Base-by-base conservation (phyloP, 2,888 invertebrate genomes). In the Saturnia japonica region DNA sequence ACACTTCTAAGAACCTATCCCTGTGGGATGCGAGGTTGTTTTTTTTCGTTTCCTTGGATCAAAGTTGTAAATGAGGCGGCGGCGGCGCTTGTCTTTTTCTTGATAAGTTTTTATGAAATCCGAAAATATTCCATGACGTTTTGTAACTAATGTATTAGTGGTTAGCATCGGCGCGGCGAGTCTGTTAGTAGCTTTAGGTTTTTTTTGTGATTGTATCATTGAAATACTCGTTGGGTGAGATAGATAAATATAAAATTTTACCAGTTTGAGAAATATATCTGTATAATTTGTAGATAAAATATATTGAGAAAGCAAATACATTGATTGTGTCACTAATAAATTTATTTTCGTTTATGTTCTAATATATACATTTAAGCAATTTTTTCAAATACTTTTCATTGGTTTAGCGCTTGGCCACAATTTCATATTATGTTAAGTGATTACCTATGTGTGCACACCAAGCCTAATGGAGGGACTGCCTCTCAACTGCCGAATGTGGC, bases 1-100 rank as follows among this genome's bases (percentile, higher is more conserved):
- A 69, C 71, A 74, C 75, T 88, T 87, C 87, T 78, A 70, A 84
- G 87, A 87, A 87, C 72, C n/a, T 77, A 75, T 71, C 45, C 51
- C 54, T 74, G 74, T 67, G 72, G 78, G 75, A 62, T 76, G 74
- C 70, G 70, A 68, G 45, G 73, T 78, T 77, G 78, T 78, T 74
- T 74, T 43, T 68, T 71, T 68, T 68, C 66, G 42, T 60, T 62
- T 67, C 74, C 71, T 76, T 80, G 80, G 77, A 77, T 76, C 72
- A 77, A 75, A 73, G 45, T 66, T 73, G 72, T 82, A 77, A 81
- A 81, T 81, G 82, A 78, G 76, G 70, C 62, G 74, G 74, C 76
- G 75, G 75, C 77, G 79, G 76, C 75, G 72, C 71, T 73, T 77
- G 71, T 79, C 76, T 75, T 76, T 72, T 74, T 66, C 64, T 28